Evolutionary conservation across 2,797 vertebrate species (phyloP), one percentile per base, ranked within the genome.

Genomic region (Sebastes vulpes): DNA sequence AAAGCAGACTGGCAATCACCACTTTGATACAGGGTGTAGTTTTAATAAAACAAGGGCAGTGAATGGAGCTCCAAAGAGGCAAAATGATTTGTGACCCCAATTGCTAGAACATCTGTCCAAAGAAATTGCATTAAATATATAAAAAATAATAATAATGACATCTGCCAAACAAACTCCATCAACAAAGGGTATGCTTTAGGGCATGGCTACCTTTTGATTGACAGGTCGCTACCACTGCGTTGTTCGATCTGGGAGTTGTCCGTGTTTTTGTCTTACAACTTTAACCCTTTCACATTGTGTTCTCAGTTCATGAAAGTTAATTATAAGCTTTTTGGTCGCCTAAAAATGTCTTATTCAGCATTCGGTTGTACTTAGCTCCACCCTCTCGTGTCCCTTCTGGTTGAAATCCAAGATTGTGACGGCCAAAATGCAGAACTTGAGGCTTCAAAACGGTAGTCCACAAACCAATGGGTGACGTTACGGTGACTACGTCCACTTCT

Each of bases 371-470:
- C 16, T 46, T 46, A 46, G 16, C 42, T 46, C 42, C 42, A 46
- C 42, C 42, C 14, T 18, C 16, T 18, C 0, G 6, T 18, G 42
- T 46, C 42, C 0, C 42, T 46, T 18, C 42, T 18, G 16, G 16
- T 18, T 46, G 42, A 18, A 46, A 46, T 18, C 42, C 42, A 1
- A 42, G 38, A 42, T 16, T 0, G 14, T 0, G 38, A 42, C 0
- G 38, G 38, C 14, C 5, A 46, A 46, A 18, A 7, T 46, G 42
- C 42, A 1, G 16, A 46, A 16, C 42, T 46, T 46, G 42, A 46
- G 42, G 42, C 42, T 0, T 46, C 16, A 16, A 46, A 46, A 46
- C 0, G 16, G 42, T 0, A 46, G 16, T 46, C 42, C 1, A 46
- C 16, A 46, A 18, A 46, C 42, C 42, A 46, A 18, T 46, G 42